Conservation (phyloP, 92 coral and sea anemone genomes). For the Metridium senile region DNA sequence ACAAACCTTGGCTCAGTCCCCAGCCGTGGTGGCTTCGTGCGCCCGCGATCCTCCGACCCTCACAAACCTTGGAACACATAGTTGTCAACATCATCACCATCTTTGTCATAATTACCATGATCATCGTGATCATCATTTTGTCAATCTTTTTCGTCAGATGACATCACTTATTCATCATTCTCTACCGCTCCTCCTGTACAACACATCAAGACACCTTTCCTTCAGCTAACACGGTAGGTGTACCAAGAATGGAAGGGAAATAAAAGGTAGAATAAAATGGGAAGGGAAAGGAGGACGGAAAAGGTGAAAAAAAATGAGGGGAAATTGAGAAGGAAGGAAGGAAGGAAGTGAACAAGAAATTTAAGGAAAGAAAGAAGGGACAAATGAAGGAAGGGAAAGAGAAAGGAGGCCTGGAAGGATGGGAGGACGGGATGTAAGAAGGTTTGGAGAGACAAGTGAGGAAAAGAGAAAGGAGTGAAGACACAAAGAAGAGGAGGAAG, state of each 20-base stretch:
- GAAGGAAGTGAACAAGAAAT: neutral
- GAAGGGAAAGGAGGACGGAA: neutral
- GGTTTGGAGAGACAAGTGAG: too few relatives aligned
- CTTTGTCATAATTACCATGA: neutral
- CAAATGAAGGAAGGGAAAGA: neutral
- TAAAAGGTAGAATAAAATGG: neutral
- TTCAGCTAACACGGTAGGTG: constrained; percentile 79
- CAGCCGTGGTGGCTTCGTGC: too few relatives aligned
- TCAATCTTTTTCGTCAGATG: constrained; percentile 37
- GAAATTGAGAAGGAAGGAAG: neutral
- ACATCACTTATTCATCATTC: constrained; percentile 83
- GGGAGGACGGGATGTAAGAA: neutral
- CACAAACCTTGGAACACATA: neutral
- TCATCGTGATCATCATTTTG: neutral
- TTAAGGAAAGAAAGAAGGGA: neutral
- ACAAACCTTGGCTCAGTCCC: neutral
- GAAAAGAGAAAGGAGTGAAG: too few relatives aligned
- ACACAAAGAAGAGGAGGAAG: too few relatives aligned
- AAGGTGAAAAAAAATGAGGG: neutral
- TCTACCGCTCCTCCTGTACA: constrained; percentile 91
- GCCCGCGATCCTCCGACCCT: too few relatives aligned
- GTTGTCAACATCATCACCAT: neutral
- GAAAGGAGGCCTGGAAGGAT: neutral
- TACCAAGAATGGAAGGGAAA: neutral
- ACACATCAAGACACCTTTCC: constrained; percentile 69